Base-by-base conservation (phyloP, 2,888 invertebrate species). In the Callimorpha dominula region DNA sequence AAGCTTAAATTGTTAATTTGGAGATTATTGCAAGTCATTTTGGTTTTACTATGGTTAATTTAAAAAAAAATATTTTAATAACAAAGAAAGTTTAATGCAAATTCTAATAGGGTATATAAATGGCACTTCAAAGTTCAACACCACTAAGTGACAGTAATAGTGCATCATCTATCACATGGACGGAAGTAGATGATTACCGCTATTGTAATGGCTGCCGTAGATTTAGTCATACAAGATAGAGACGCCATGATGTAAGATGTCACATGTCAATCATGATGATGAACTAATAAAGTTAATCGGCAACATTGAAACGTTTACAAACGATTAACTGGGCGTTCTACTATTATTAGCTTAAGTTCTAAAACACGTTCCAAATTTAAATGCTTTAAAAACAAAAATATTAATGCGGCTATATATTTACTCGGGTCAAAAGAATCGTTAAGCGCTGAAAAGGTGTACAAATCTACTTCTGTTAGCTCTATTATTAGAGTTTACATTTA, bases 401-500 rank as follows among this genome's bases (percentile, higher is more conserved):
- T 74, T 76, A 42, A 70, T 77, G 73, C 40, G 49, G 62, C 65
- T 70, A 20, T 54, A 72, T 50, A 57, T 68, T 65, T 49, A n/a
- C 9, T 52, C 15, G 73, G 72, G 76, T 81, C 80, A 80, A 82
- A 82, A 75, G 71, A 71, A 76, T 83, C 82, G 72, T 78, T 83
- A 78, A 70, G 50, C 65, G 14, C 71, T 74, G 76, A 79, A 77
- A 76, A 69, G 76, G 76, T 73, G 49, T 74, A 69, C 73, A 80
- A 79, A 81, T 75, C 57, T 73, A 72, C 74, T 69, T 76, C 74
- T 69, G 75, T 74, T 71, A 79, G 17, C 49, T 65, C 65, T 75
- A 72, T 72, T 60, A 54, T 72, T 54, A 64, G 40, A 65, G 70
- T 70, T 69, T 31, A 40, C 40, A 17, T 50, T 40, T n/a, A 46